Percentiles rank a stretch among this genome's conserved stretches.
phyloP scores from a whole-genome alignment of 2,888 invertebrate species.

The Tinea pellionella region DNA sequence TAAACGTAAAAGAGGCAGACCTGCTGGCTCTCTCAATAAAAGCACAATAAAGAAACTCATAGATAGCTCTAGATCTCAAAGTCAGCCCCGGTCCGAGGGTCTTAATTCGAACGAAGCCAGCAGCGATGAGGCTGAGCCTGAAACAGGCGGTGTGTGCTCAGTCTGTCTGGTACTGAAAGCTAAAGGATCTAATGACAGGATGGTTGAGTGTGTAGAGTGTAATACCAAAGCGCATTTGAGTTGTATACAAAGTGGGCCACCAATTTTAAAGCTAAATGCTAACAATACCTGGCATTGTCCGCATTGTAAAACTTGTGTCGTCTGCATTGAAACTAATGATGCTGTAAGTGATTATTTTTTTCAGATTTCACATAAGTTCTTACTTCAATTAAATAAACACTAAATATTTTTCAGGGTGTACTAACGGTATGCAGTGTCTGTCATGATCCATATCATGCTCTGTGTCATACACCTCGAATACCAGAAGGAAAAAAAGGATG shows the following conservation, averaged over 20 bases:
- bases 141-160: constrained; percentile 71
- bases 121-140: constrained; percentile 54
- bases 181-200: constrained; percentile 69
- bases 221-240: constrained; percentile 79
- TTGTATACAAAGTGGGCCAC: constrained; percentile 76
- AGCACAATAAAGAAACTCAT: constrained; percentile 64
- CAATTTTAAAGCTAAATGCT: constrained; percentile 72
- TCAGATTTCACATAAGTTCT: neutral
- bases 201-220: constrained; percentile 78
- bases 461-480: constrained; percentile 81
- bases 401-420: constrained; percentile 64
- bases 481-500: constrained; percentile 66
- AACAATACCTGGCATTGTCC: constrained; percentile 89
- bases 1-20: constrained; percentile 76
- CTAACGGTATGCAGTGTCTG: constrained; percentile 85
- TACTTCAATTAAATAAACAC: no score
- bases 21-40: constrained; percentile 72
- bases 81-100: constrained; percentile 45
- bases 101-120: constrained; percentile 54
- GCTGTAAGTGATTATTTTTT: constrained; percentile 65
- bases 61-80: constrained; percentile 20
- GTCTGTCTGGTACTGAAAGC: constrained; percentile 71
- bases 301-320: constrained; percentile 87
- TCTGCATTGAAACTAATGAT: constrained; percentile 83
- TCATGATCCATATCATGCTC: constrained; percentile 85